Base-by-base conservation (phyloP, 1,140 invertebrate species). In the Drosophila suzukii region DNA sequence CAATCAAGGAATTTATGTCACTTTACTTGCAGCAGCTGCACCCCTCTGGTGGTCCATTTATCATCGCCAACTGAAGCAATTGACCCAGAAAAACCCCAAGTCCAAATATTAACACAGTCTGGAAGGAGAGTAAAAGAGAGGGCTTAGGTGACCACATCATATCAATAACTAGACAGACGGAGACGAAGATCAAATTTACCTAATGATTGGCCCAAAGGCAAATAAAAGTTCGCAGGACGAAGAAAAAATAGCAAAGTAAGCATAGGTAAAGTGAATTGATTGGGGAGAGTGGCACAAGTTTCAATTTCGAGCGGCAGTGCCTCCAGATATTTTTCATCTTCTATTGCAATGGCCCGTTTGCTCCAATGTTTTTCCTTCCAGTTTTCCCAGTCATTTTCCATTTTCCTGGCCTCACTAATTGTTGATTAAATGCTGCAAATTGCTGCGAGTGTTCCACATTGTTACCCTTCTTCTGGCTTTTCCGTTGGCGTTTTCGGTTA, bases 351-450 rank as follows among this genome's bases (percentile, higher is more conserved):
- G 24, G 6, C 6, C 24, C 10, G 11, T 20, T 30, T 47, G 20
- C 43, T 61, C 32, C 10, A 1, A 0, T 20, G 20, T 43, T 20
- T 49, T 51, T 17, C 43, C 30, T 30, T 60, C 20, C 44, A 12
- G 32, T 44, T 56, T 27, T 62, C 6, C 17, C 43, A 39, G 51
- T 17, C 34, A 20, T 55, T 34, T 70, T 60, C 34, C 67, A 44
- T 47, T 32, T 72, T 58, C 30, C 68, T 41, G 46, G 32, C 17
- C 34, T 20, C 60, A 66, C 75, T 83, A 83, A 83, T 83, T 83
- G 80, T 71, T 71, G 76, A 84, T 83, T 72, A 83, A 83, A 78
- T 74, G 80, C 50, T 78, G 55, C 53, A 54, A 62, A 80, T 80
- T 75, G 77, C n/a, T 50, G 60, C 56, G 20, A 58, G 17, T 17